Evolutionary conservation across 2,113 vertebrate species (phyloP).

Genomic region (Scolopax mira): DNA sequence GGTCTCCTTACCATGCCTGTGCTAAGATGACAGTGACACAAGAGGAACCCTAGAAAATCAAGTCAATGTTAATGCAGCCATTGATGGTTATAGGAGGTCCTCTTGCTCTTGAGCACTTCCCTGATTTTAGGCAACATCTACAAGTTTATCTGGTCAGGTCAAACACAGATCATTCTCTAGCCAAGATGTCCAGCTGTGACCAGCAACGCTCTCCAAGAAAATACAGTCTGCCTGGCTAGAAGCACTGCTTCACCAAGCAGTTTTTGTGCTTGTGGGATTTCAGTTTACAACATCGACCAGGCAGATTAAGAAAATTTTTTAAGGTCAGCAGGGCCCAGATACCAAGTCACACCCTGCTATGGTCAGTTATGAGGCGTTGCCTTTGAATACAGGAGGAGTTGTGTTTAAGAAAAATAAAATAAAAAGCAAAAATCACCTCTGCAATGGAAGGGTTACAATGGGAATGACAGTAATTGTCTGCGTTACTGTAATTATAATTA

Average conservation of each 20-base stretch:
- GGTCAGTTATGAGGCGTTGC: not conserved
- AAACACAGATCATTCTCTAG: not conserved
- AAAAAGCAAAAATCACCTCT: not conserved
- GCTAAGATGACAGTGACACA: not conserved
- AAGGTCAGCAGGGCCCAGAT: slow-evolving; percentile 23
- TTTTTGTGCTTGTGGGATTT: slow-evolving; percentile 21
- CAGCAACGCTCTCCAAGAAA: not conserved
- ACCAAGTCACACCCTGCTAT: slow-evolving; percentile 23
- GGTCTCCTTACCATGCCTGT: not conserved
- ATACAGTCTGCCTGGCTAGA: not conserved
- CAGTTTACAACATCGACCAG: not conserved
- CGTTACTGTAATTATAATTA: not conserved
- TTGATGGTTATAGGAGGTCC: not conserved
- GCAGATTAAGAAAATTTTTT: not conserved
- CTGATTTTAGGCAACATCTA: not conserved
- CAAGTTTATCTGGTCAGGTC: not conserved
- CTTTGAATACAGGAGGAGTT: not conserved
- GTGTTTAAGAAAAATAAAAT: not conserved
- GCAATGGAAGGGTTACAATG: not conserved
- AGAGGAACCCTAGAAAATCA: not conserved
- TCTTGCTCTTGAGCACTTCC: not conserved
- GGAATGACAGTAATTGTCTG: not conserved
- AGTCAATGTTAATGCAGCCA: not conserved
- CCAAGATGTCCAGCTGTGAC: slow-evolving; percentile 20
- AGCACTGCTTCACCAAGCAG: not conserved